phyloP scores from a whole-genome alignment of 1,140 invertebrate genomes.

The Bombus superbus region DNA sequence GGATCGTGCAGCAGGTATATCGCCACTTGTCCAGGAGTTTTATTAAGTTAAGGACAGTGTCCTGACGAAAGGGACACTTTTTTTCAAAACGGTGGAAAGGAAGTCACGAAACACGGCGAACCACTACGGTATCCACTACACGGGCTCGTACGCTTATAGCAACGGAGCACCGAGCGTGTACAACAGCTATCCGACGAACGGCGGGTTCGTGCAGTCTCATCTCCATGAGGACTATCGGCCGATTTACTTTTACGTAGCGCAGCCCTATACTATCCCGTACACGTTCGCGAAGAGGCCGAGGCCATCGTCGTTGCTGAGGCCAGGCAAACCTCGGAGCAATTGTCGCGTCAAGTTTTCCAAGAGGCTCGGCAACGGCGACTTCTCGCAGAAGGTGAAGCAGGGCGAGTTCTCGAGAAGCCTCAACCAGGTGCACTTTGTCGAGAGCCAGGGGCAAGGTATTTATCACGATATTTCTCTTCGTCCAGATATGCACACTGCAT shows the following conservation, averaged over 20 bases:
- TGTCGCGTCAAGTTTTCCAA: slow-evolving; percentile 79
- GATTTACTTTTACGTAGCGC: slow-evolving; percentile 81
- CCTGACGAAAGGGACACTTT: neutral
- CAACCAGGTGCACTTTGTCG: slow-evolving; percentile 78
- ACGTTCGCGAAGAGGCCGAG: slow-evolving; percentile 78
- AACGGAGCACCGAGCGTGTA: slow-evolving; percentile 77
- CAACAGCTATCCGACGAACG: slow-evolving; percentile 57
- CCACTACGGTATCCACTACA: slow-evolving; percentile 78
- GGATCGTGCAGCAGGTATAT: too few relatives aligned
- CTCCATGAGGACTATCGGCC: slow-evolving; percentile 79
- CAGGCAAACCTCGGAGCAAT: slow-evolving; percentile 67
- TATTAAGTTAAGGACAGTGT: neutral
- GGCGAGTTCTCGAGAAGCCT: slow-evolving; percentile 80
- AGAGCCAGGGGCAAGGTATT: slow-evolving; percentile 74
- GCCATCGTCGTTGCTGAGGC: slow-evolving; percentile 70
- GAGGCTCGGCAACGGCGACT: slow-evolving; percentile 76
- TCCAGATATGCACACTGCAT: neutral
- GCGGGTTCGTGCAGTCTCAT: slow-evolving; percentile 62
- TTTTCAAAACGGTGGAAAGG: slow-evolving; percentile 76
- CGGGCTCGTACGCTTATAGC: slow-evolving; percentile 78
- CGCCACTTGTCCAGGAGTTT: neutral
- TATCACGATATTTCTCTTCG: neutral
- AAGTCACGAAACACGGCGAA: slow-evolving; percentile 80
- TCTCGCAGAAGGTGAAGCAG: slow-evolving; percentile 79
- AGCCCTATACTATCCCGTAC: slow-evolving; percentile 80